These are phyloP conservation scores for Tupaia chinensis DNA, from an alignment of 2,113 vertebrate species.

Conservation along the genomic window DNA sequence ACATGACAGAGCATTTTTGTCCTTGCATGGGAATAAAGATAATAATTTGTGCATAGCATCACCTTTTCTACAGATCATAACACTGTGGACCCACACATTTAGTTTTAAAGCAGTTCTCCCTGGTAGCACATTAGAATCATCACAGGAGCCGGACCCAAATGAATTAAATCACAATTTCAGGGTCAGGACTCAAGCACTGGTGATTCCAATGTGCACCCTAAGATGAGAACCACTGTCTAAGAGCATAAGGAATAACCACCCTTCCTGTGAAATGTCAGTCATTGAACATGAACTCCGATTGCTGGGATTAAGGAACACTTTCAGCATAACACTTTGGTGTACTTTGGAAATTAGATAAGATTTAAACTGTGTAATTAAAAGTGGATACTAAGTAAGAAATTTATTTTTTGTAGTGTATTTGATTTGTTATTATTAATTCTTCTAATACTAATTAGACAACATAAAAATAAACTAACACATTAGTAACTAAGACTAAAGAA, in stretches of 20 bases:
- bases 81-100: not conserved
- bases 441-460: not conserved
- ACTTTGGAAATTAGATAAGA: constrained; percentile 38
- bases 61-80: not conserved
- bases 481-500: not conserved
- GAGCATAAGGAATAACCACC: not conserved
- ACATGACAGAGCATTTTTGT: not conserved
- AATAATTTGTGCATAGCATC: not conserved
- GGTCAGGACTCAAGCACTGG: fast-evolving
- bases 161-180: not conserved
- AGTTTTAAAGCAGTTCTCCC: not conserved
- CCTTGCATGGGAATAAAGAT: not conserved
- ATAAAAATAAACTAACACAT: not conserved
- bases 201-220: not conserved
- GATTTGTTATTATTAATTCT: not conserved
- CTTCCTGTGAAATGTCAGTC: not conserved
- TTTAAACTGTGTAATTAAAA: constrained; percentile 1
- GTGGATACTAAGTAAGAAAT: not conserved
- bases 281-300: not conserved
- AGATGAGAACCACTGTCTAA: not conserved
- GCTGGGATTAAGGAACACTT: not conserved
- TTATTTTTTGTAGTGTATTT: not conserved
- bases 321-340: not conserved
- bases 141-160: not conserved
- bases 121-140: not conserved